Evolutionary conservation across 2,113 vertebrate genomes (phyloP).

Genomic region (Anguilla rostrata): DNA sequence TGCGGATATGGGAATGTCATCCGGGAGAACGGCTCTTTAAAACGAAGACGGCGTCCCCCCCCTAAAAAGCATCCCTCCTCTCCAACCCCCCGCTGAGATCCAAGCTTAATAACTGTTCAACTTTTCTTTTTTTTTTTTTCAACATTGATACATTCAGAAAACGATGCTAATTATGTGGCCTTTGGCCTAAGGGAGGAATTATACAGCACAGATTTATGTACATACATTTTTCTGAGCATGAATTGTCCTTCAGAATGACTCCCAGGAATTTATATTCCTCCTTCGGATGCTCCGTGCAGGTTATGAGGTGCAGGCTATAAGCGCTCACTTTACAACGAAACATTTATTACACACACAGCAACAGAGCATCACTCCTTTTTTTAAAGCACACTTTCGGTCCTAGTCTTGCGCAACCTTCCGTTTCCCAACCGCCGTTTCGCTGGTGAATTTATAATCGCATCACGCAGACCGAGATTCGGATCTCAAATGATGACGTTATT

Average conservation of each 20-base stretch:
- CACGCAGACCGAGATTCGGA: neutral
- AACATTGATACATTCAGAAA: slow-evolving; percentile 21
- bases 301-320: no score
- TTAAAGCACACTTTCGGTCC: neutral
- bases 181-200: slow-evolving; percentile 13
- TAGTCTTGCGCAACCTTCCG: neutral
- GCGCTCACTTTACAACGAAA: neutral
- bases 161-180: slow-evolving; percentile 19
- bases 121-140: neutral
- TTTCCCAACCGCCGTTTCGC: neutral
- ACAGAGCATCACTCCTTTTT: neutral
- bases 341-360: neutral
- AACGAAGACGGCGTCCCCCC: neutral
- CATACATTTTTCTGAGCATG: neutral
- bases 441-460: neutral
- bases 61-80: neutral
- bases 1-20: neutral
- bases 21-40: neutral
- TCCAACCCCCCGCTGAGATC: slow-evolving; percentile 36
- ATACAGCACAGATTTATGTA: neutral
- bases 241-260: neutral
- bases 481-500: neutral
- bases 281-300: neutral
- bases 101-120: slow-evolving; percentile 52
- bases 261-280: neutral